phyloP scores from a whole-genome alignment of 2,888 invertebrate species.

The Melipona beecheii region DNA sequence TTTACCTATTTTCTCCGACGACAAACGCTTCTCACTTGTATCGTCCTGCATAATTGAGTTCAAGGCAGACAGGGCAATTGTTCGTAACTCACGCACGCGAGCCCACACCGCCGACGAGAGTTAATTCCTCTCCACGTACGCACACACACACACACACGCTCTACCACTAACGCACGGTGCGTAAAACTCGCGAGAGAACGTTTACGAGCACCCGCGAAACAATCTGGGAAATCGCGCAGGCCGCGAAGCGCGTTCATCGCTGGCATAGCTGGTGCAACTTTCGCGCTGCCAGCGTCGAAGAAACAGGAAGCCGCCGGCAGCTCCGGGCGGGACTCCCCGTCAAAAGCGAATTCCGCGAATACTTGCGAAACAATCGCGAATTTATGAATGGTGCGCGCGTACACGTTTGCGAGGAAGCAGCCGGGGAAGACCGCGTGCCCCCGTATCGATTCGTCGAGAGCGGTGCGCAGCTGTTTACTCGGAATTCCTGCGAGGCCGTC shows the following conservation, averaged over 20 bases:
- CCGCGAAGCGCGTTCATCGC: conserved; percentile 19
- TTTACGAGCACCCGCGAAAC: conserved; percentile 7
- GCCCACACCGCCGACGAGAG: not conserved
- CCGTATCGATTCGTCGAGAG: conserved; percentile 29
- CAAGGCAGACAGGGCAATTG: not conserved
- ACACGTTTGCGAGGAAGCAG: not conserved
- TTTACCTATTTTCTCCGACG: too few relatives aligned
- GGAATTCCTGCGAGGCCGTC: conserved; percentile 24
- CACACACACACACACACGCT: not conserved
- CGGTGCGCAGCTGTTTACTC: conserved; percentile 35
- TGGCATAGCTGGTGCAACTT: conserved; percentile 44
- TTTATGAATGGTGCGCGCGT: conserved; percentile 41
- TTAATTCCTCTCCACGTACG: not conserved
- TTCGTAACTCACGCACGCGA: not conserved
- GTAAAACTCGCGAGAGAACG: not conserved
- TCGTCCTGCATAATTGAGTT: too few relatives aligned
- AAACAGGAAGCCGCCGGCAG: conserved; percentile 23
- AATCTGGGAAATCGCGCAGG: conserved; percentile 19
- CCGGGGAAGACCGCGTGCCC: not conserved
- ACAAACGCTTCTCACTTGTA: too few relatives aligned
- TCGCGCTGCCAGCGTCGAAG: conserved; percentile 19
- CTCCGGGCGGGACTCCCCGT: not conserved
- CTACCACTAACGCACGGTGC: not conserved
- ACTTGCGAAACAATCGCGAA: conserved; percentile 44
- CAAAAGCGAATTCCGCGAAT: conserved; percentile 43